Conservation (phyloP, 2,888 invertebrate species). For the Cheilosia grossa region DNA sequence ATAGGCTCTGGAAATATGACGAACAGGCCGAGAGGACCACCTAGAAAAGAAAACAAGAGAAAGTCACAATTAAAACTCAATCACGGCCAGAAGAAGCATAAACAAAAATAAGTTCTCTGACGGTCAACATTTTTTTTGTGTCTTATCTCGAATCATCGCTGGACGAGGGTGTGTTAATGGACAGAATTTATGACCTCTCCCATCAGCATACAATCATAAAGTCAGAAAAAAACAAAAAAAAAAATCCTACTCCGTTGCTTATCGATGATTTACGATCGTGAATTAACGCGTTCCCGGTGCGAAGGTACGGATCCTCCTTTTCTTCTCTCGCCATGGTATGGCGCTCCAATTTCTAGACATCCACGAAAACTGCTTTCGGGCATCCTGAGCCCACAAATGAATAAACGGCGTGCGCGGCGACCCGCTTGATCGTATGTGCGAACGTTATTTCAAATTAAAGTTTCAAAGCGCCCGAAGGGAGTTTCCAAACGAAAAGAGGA, state of each 20-base stretch:
- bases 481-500: slow-evolving; percentile 24
- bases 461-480: slow-evolving; percentile 66
- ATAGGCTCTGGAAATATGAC: slow-evolving; percentile 96
- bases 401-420: slow-evolving; percentile 19
- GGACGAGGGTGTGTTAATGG: slow-evolving; percentile 29
- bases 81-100: background rate
- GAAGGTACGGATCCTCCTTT: slow-evolving; percentile 49
- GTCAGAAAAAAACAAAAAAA: background rate
- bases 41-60: slow-evolving; percentile 82
- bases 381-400: slow-evolving; percentile 30
- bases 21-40: slow-evolving; percentile 98
- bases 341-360: slow-evolving; percentile 49
- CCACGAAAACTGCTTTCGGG: slow-evolving; percentile 37
- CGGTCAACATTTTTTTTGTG: background rate
- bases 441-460: slow-evolving; percentile 69
- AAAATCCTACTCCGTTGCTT: slow-evolving; percentile 30
- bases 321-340: background rate
- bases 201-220: slow-evolving; percentile 5
- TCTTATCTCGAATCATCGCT: background rate
- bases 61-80: slow-evolving; percentile 1
- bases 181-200: slow-evolving; percentile 11
- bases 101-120: slow-evolving; percentile 2
- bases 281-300: slow-evolving; percentile 50
- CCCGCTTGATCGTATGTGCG: slow-evolving; percentile 57
- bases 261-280: slow-evolving; percentile 54